Evolutionary conservation across 2,888 invertebrate genomes (phyloP), one percentile per base, ranked within the genome.

Genomic region (Coleophora flavipennella): DNA sequence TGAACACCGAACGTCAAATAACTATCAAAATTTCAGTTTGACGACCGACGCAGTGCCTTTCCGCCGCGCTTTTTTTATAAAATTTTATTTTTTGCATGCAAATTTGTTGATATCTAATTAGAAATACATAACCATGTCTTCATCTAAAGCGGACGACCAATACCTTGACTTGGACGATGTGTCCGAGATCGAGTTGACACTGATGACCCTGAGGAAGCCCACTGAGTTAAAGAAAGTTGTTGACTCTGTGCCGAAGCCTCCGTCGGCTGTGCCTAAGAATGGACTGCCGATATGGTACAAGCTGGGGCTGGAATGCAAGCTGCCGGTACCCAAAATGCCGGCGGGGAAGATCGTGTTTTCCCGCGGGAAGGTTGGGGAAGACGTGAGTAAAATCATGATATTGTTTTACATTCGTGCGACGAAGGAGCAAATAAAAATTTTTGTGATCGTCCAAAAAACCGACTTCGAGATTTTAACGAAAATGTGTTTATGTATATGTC

Each of bases 271-370:
- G 2, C 86, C 86, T 1, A 76, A 76, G 47, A 77, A 75, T 68
- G 84, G 83, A 1, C 59, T 88, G 13, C 88, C 88, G 2, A 41
- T 78, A 41, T 88, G 88, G 88, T 74, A 76, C 41, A 66, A 62
- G 31, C 65, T 87, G 2, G 84, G 86, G 0, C 51, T 88, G 55
- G 87, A 87, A 49, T 62, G 72, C 42, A 87, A 88, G 55, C 59
- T 88, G 38, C 87, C 88, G 1, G 74, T 86, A 41, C 79, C 87
- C 11, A 80, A 83, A 54, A 81, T 81, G 64, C 87, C 87, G 0
- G 62, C 59, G 13, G 86, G 84, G 2, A 79, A 71, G 41, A 72
- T 87, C 40, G 55, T 80, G 37, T 81, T 87, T 53, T 76, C 83
- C 32, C 84, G 87, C 44, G 87, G 86, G 25, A 81, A 64, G 55